Base-by-base conservation (phyloP, 1,140 invertebrate genomes). In the Megathymus violae region DNA sequence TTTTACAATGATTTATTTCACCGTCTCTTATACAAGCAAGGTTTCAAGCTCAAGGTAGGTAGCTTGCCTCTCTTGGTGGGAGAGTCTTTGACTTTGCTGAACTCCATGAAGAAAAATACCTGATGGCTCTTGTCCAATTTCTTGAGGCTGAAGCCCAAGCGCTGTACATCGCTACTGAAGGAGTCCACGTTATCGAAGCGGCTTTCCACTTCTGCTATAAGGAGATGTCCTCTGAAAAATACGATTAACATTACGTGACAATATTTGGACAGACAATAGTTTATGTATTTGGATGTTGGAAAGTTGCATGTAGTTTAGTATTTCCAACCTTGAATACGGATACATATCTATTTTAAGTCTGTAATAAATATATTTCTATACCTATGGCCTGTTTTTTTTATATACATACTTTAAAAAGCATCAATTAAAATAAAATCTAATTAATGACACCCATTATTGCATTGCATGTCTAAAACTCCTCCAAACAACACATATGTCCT, bases 1-100 rank as follows among this genome's bases (percentile, higher is more conserved):
- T 36, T 10, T 36, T 41, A 25, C 14, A 36, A 43, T 22, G 3
- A 40, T 16, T 16, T 43, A 10, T 61, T 73, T 94, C 88, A 97
- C 87, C 96, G 92, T 80, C 94, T 96, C 88, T 97, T 97, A 83
- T 97, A 97, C 3, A 96, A 80, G 91, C 96, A 97, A 31, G 96
- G 94, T 77, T 95, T 95, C 15, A 97, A 82, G 16, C 82, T 89
- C 9, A 97, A 82, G 16, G 82, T 67, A 1, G 93, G 92, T 10
- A 94, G 74, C 64, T 93, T 93, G 43, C 88, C 92, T 65, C 82
- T 90, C 68, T 92, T 92, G 17, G 74, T 88, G 22, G 84, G 88
- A n/a, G 94, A 78, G 44, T 93, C 91, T 13, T 88, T 90, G n/a
- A 91, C 80, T 85, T 97, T 97, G 64, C 92, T 93, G 68, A 97